phyloP scores from a whole-genome alignment of 2,113 vertebrate genomes.

The Podarcis raffonei region DNA sequence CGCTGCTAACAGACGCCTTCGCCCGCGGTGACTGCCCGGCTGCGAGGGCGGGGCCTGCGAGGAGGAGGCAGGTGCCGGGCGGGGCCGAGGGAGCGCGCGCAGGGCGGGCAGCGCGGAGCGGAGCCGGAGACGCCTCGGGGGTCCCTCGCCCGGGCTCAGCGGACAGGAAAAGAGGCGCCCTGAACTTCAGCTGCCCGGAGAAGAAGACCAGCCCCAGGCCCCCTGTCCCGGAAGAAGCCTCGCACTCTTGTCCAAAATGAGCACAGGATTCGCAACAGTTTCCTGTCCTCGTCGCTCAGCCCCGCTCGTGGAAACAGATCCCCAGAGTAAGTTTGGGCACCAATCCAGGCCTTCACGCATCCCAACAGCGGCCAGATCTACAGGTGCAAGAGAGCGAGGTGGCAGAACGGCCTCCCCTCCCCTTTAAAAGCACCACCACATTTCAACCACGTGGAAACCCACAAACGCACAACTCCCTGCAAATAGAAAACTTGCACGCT shows the following conservation, averaged over 20 bases:
- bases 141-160: neutral
- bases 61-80: neutral
- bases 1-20: neutral
- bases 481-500: neutral
- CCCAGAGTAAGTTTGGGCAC: neutral
- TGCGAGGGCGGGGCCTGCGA: neutral
- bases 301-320: neutral
- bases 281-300: neutral
- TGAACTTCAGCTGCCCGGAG: neutral
- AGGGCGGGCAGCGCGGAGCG: too few species aligned
- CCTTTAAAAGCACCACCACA: too few species aligned
- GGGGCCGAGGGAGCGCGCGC: neutral
- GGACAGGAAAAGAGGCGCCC: neutral
- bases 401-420: neutral
- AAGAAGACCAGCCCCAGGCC: neutral
- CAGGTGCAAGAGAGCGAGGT: neutral
- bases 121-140: neutral
- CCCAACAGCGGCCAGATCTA: neutral
- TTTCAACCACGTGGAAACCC: too few species aligned
- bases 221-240: neutral
- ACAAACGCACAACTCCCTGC: neutral
- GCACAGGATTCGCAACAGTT: too few species aligned
- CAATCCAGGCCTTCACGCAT: neutral
- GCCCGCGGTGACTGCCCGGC: slow-evolving; percentile 17
- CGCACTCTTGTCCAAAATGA: neutral